Conservation (phyloP, 2,113 vertebrate species). For the Protomyctophum bolini region DNA sequence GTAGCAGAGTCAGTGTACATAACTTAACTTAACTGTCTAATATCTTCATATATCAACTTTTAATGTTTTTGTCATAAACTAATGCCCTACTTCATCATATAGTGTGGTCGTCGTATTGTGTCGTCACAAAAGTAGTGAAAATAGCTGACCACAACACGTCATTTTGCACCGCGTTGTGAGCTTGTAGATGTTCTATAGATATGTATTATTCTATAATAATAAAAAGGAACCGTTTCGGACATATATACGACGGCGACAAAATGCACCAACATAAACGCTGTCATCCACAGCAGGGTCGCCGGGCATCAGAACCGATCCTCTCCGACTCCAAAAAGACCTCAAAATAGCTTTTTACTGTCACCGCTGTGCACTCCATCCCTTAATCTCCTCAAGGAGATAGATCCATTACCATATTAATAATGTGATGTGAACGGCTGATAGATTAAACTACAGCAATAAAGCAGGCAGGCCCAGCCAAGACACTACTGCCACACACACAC, state of each 20-base stretch:
- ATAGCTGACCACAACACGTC: neutral
- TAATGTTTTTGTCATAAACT: too few relatives aligned
- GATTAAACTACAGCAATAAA: constrained; percentile 74
- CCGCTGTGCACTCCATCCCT: constrained; percentile 64
- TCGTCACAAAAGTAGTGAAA: neutral
- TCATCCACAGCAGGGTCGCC: neutral
- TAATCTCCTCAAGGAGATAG: constrained; percentile 79
- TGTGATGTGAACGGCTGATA: constrained; percentile 75
- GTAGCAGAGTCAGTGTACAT: constrained; percentile 3
- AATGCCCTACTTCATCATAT: too few relatives aligned
- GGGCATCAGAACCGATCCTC: constrained; percentile 23
- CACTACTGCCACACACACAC: too few relatives aligned
- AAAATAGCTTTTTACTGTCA: constrained; percentile 74
- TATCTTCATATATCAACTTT: too few relatives aligned
- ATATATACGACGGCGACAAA: too few relatives aligned
- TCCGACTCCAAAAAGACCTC: constrained; percentile 57
- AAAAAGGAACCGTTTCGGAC: too few relatives aligned
- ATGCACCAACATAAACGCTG: neutral
- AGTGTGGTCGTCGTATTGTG: too few relatives aligned
- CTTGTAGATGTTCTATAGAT: too few relatives aligned
- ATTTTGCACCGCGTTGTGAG: too few relatives aligned
- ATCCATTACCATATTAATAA: constrained; percentile 83
- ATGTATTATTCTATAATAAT: too few relatives aligned
- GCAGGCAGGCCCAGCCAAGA: constrained; percentile 57
- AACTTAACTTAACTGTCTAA: too few relatives aligned